phyloP scores from a whole-genome alignment of 2,113 vertebrate species.

The Toxotes chatareus region DNA sequence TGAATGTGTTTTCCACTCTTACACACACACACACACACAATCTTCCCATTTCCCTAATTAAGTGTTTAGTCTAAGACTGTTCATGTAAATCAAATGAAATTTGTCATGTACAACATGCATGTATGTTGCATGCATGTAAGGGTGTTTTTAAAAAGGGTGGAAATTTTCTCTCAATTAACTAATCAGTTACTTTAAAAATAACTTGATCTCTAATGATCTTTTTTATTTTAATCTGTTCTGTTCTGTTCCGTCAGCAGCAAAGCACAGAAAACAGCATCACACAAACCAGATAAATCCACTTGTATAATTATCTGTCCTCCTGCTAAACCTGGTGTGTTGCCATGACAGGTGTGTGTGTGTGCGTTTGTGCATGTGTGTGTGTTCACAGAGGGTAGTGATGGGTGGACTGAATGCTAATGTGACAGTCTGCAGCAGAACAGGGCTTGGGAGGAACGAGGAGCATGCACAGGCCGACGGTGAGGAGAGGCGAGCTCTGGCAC shows the following conservation, averaged over 20 bases:
- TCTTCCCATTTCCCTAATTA: neutral
- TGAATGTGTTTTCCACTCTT: neutral
- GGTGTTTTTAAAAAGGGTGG: too few species aligned
- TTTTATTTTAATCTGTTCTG: neutral
- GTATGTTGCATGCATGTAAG: too few species aligned
- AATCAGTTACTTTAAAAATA: neutral
- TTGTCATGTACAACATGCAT: neutral
- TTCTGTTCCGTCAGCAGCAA: neutral
- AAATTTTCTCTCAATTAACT: neutral
- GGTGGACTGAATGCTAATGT: conserved; percentile 63
- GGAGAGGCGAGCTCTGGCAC: conserved; percentile 32
- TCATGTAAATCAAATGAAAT: neutral
- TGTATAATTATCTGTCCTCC: conserved; percentile 23
- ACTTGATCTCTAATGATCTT: neutral
- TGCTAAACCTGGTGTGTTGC: conserved; percentile 29
- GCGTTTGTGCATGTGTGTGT: conserved; percentile 5
- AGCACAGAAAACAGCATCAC: neutral
- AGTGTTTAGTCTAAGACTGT: neutral
- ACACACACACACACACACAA: neutral
- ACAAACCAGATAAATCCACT: conserved; percentile 28
- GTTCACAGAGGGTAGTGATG: conserved; percentile 27
- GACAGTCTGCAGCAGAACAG: conserved; percentile 44
- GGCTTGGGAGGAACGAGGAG: conserved; percentile 3
- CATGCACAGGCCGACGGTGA: conserved; percentile 25
- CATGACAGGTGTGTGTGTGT: conserved; percentile 36